Base-by-base conservation (phyloP, 2,797 vertebrate genomes). In the Malacoctenus gilli region DNA sequence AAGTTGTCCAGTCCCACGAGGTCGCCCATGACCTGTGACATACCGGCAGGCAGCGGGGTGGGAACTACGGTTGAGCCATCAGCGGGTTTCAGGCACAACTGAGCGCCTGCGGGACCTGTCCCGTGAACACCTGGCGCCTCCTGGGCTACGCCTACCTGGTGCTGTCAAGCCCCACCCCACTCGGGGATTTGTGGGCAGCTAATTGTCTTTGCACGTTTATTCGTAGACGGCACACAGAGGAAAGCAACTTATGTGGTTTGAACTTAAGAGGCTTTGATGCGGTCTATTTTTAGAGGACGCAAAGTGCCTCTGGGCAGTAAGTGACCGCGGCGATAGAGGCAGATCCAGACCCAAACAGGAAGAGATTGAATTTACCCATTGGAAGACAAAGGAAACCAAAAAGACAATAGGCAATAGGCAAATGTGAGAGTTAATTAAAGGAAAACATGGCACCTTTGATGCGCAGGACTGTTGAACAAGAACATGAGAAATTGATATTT, bases 211-310 rank as follows among this genome's bases (percentile, higher is more conserved):
- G 82, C 66, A 83, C 15, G 79, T 81, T 88, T 90, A 90, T 91
- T 90, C 23, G 83, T 61, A 82, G 88, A 89, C 57, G 59, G 86
- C 84, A 85, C 87, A 88, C 69, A 85, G 59, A n/a, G 66, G 88
- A 92, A 93, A 94, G 91, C 88, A 89, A 92, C 92, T 85, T 93
- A 93, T 87, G 91, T 85, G 88, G 89, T 92, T 92, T 92, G 90
- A 88, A 84, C 51, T 66, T 95, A 95, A 96, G 95, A 89, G 93
- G 95, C 92, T 95, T 96, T 90, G 81, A 68, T 34, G 66, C 12
- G 66, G 16, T 64, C 92, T 95, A 93, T 94, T 85, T 93, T 92
- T 94, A 91, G 88, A 18, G 39, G 55, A 60, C 32, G 44, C 65
- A 72, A 66, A 77, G 72, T 57, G 58, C 57, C 49, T 65, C 57